A percentile compares a stretch with the other conserved stretches of the same genome.
These are phyloP conservation scores for Dendrocincla fuliginosa DNA, from an alignment of 2,797 vertebrate genomes.

Conservation along the genomic window DNA sequence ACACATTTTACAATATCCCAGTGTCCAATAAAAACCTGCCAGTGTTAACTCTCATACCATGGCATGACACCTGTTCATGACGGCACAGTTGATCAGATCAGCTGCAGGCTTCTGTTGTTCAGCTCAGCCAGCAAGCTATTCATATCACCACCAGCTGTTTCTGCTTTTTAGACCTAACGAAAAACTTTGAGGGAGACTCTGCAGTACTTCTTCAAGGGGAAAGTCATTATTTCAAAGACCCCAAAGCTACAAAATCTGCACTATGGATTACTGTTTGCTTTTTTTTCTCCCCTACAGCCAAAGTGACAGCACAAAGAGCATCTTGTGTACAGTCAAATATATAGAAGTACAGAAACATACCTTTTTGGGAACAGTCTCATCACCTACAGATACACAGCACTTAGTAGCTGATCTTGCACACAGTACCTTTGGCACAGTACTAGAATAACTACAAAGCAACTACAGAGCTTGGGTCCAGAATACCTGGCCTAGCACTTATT, in stretches of 20 bases:
- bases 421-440: neutral
- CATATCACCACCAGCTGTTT: constrained; percentile 71
- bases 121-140: constrained; percentile 66
- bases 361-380: neutral
- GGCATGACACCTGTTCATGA: constrained; percentile 66
- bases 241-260: neutral
- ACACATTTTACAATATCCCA: constrained; percentile 47
- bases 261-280: neutral
- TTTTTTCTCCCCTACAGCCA: neutral
- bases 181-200: constrained; percentile 54
- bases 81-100: constrained; percentile 63
- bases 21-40: constrained; percentile 41
- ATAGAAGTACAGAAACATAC: neutral
- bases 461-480: neutral
- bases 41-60: constrained; percentile 30
- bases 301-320: neutral
- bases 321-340: neutral
- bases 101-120: constrained; percentile 59
- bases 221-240: neutral
- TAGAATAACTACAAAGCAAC: neutral
- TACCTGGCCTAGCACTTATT: neutral
- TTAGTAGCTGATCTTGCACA: neutral
- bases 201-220: neutral
- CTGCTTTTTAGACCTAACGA: constrained; percentile 68
- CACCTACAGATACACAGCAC: neutral